Conservation (phyloP, 1,140 invertebrate species). For the Macrobrachium rosenbergii region DNA sequence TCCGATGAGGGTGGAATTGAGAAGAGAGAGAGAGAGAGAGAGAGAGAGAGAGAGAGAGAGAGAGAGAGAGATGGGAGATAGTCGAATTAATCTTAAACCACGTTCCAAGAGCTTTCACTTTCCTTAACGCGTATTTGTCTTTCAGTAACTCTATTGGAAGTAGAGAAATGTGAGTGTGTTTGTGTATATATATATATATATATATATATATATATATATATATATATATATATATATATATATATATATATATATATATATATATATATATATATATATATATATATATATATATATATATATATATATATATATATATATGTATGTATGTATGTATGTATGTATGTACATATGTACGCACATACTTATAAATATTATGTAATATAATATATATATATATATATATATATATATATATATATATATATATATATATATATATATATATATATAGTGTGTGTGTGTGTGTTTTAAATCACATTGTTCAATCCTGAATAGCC, state of each 20-base stretch:
- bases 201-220: constrained; percentile 24
- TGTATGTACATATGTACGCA: constrained; percentile 4
- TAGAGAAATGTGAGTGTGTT: not conserved
- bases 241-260: constrained; percentile 19
- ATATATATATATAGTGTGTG: too few species aligned
- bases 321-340: constrained; percentile 6
- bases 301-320: too few species aligned
- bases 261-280: constrained; percentile 33
- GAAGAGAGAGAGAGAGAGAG: not conserved
- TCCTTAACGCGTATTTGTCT: not conserved
- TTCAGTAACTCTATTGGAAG: not conserved
- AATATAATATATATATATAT: not conserved
- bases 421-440: not conserved
- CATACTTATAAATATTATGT: not conserved
- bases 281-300: constrained; percentile 35
- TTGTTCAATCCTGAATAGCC: too few species aligned
- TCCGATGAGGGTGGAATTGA: not conserved
- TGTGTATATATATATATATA: not conserved
- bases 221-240: constrained; percentile 25
- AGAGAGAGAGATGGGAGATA: not conserved
- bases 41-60: not conserved
- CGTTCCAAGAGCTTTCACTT: not conserved
- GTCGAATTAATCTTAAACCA: too few species aligned
- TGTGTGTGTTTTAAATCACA: not conserved
- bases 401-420: constrained; percentile 28